Evolutionary conservation across 2,888 invertebrate species (phyloP).

Genomic region (Empis livida): DNA sequence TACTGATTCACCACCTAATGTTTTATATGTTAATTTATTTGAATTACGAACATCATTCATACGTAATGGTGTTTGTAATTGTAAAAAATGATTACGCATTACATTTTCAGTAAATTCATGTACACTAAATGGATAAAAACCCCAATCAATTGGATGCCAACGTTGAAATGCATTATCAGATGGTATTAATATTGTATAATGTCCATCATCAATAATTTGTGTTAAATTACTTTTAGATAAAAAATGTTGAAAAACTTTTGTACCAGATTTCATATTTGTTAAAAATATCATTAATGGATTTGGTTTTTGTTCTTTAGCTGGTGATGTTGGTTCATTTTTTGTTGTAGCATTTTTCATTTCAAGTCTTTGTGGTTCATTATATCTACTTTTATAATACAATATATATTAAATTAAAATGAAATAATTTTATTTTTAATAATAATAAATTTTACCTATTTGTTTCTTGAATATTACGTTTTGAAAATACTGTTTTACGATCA

Average conservation of each 20-base stretch:
- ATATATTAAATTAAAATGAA: background rate
- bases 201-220: constrained; percentile 40
- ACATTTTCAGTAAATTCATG: constrained; percentile 49
- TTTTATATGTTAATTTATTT: constrained; percentile 41
- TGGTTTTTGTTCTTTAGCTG: constrained; percentile 29
- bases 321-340: constrained; percentile 29
- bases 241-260: constrained; percentile 50
- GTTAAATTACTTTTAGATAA: constrained; percentile 47
- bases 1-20: constrained; percentile 45
- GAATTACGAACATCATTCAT: constrained; percentile 40
- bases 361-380: constrained; percentile 34
- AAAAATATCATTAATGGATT: constrained; percentile 38
- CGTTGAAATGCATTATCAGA: constrained; percentile 52
- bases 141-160: constrained; percentile 58
- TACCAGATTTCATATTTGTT: constrained; percentile 47
- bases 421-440: background rate
- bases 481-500: constrained; percentile 33
- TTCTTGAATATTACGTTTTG: constrained; percentile 37
- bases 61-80: constrained; percentile 39
- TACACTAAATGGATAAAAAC: constrained; percentile 54
- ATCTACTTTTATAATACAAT: constrained; percentile 22
- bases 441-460: constrained; percentile 28
- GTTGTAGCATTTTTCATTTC: constrained; percentile 32
- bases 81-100: constrained; percentile 47
- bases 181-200: constrained; percentile 50